Percentiles rank a stretch among this genome's conserved stretches.
phyloP scores from a whole-genome alignment of 1,140 invertebrate genomes.

The Pygmarrhopalites habei region DNA sequence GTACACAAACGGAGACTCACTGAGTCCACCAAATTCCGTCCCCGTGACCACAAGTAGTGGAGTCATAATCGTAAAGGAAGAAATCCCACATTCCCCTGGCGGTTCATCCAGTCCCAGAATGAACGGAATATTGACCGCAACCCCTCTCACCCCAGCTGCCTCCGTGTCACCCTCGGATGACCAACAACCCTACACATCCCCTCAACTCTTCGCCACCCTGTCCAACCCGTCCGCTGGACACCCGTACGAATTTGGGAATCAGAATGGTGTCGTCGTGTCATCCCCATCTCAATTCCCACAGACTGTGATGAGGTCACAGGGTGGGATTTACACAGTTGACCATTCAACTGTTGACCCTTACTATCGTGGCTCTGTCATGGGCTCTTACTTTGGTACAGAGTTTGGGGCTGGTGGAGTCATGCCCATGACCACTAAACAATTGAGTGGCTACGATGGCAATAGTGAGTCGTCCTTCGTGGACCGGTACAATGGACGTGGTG shows the following conservation, averaged over 20 bases:
- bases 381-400: constrained; percentile 43
- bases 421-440: constrained; percentile 22
- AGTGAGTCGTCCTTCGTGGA: constrained; percentile 49
- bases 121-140: constrained; percentile 23
- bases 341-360: constrained; percentile 21
- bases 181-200: constrained; percentile 20
- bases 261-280: constrained; percentile 20
- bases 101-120: constrained; percentile 26
- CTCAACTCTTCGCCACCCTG: constrained; percentile 31
- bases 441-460: constrained; percentile 38
- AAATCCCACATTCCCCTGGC: constrained; percentile 23
- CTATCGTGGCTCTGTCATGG: constrained; percentile 35
- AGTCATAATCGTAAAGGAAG: constrained; percentile 35
- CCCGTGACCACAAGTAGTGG: constrained; percentile 12
- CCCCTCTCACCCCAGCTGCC: not conserved
- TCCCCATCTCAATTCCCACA: constrained; percentile 26
- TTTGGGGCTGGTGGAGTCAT: constrained; percentile 30
- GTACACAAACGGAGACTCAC: constrained; percentile 32
- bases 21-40: constrained; percentile 11
- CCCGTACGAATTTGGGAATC: constrained; percentile 22
- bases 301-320: constrained; percentile 9
- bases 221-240: constrained; percentile 8
- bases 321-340: constrained; percentile 25
- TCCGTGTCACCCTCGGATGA: constrained; percentile 29
- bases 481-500: constrained; percentile 51